These are phyloP conservation scores for Anguilla megastoma DNA, from an alignment of 2,797 vertebrate genomes.

Conservation along the genomic window DNA sequence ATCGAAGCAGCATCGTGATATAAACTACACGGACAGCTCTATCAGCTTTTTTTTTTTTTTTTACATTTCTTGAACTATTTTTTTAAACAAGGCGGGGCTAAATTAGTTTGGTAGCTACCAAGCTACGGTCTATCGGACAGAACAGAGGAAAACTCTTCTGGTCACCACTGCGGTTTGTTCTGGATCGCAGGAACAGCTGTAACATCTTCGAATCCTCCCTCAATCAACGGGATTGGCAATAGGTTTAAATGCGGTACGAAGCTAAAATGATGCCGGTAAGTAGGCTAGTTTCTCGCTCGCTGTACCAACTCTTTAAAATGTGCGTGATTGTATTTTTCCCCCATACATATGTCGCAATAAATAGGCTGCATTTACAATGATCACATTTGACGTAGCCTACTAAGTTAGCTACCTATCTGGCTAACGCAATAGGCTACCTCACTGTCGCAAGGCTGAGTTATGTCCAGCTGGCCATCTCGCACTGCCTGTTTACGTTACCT, in stretches of 20 bases:
- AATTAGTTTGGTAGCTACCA: background rate
- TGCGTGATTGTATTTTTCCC: background rate
- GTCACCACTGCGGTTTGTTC: background rate
- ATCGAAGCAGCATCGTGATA: background rate
- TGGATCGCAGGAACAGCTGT: background rate
- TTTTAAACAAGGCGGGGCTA: background rate
- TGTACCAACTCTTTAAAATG: background rate
- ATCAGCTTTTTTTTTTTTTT: no score
- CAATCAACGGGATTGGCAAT: slow-evolving; percentile 51
- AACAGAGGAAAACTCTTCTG: background rate
- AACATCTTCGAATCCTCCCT: slow-evolving; percentile 65
- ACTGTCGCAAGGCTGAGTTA: background rate
- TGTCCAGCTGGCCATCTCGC: background rate
- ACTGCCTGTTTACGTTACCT: background rate
- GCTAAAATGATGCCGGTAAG: slow-evolving; percentile 98
- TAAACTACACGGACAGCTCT: background rate
- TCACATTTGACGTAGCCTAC: background rate
- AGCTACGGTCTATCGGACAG: background rate
- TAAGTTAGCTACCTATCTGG: background rate
- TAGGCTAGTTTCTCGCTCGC: slow-evolving; percentile 24
- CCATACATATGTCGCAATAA: background rate
- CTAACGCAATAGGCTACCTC: background rate
- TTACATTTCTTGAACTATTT: slow-evolving; percentile 7
- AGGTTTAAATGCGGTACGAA: slow-evolving; percentile 86
- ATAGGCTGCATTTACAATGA: background rate